A percentile compares a stretch with the other conserved stretches of the same genome.
These are phyloP conservation scores for Pluvianellus socialis DNA, from an alignment of 2,113 vertebrate species.

Conservation along the genomic window DNA sequence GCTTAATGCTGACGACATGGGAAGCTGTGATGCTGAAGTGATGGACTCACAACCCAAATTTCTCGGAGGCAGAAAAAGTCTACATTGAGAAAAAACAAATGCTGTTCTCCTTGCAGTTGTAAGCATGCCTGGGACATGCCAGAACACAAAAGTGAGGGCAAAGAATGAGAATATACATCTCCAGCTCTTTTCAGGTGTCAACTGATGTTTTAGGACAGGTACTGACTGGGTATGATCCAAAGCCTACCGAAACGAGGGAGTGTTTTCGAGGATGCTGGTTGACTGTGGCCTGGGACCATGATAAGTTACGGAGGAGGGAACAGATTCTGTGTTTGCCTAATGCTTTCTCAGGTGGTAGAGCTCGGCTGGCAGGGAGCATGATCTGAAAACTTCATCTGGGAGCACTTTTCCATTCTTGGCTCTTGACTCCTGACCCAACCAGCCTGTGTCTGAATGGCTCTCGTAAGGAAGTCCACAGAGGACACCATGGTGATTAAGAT, in stretches of 20 bases:
- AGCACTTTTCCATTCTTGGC: background rate
- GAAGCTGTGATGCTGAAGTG: background rate
- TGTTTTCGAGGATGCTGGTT: background rate
- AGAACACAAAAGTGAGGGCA: background rate
- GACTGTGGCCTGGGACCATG: background rate
- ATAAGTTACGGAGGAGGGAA: background rate
- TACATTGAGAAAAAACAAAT: background rate
- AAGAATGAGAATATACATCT: background rate
- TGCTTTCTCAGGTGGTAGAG: background rate
- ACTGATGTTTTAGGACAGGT: background rate
- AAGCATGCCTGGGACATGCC: background rate
- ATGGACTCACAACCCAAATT: background rate
- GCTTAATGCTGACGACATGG: background rate
- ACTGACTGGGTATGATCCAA: background rate
- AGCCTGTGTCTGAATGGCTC: background rate
- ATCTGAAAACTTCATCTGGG: background rate
- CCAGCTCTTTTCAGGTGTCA: background rate
- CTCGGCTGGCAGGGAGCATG: background rate
- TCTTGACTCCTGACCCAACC: background rate
- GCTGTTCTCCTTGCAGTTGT: background rate
- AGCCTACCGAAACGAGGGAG: background rate
- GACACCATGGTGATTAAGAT: background rate
- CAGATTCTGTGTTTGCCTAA: background rate
- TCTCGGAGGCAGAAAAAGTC: background rate
- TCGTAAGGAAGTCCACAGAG: background rate